These are phyloP conservation scores for Drosophila teissieri DNA, from an alignment of 1,140 invertebrate species.

Conservation along the genomic window DNA sequence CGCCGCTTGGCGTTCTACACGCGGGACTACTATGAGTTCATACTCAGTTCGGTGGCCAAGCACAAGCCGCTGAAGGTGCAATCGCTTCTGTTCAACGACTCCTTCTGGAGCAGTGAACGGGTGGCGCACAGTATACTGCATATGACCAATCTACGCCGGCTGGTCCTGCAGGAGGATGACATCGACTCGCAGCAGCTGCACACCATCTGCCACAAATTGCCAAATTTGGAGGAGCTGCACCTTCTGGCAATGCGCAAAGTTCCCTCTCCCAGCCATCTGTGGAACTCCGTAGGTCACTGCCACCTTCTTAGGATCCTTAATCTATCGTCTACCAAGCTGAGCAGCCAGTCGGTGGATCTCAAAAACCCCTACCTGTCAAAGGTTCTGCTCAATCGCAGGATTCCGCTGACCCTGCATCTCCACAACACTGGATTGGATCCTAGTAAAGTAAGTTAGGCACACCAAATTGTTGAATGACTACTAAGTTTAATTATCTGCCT, in stretches of 20 bases:
- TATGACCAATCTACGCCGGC: conserved; percentile 47
- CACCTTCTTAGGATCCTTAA: conserved; percentile 27
- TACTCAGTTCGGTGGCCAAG: conserved; percentile 28
- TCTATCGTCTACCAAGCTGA: conserved; percentile 31
- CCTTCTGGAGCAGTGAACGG: conserved; percentile 50
- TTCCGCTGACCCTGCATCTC: conserved; percentile 26
- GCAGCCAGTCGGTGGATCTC: conserved; percentile 5
- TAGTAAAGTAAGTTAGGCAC: not conserved
- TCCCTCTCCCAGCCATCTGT: conserved; percentile 40
- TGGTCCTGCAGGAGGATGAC: conserved; percentile 59
- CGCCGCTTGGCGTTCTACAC: conserved; percentile 53
- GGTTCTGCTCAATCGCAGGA: conserved; percentile 3
- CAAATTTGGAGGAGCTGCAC: conserved; percentile 50
- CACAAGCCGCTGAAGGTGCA: conserved; percentile 23
- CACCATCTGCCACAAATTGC: conserved; percentile 24
- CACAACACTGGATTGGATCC: conserved; percentile 20
- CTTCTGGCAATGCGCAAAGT: conserved; percentile 52
- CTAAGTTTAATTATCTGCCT: not conserved
- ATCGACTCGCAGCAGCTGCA: conserved; percentile 36
- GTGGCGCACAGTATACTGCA: conserved; percentile 7
- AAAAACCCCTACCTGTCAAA: not conserved
- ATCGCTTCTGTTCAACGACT: conserved; percentile 57
- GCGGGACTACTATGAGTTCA: conserved; percentile 47
- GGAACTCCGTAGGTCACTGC: conserved; percentile 33
- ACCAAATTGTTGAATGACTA: not conserved